Conservation (phyloP, 2,113 vertebrate genomes). For the Brachyistius frenatus region DNA sequence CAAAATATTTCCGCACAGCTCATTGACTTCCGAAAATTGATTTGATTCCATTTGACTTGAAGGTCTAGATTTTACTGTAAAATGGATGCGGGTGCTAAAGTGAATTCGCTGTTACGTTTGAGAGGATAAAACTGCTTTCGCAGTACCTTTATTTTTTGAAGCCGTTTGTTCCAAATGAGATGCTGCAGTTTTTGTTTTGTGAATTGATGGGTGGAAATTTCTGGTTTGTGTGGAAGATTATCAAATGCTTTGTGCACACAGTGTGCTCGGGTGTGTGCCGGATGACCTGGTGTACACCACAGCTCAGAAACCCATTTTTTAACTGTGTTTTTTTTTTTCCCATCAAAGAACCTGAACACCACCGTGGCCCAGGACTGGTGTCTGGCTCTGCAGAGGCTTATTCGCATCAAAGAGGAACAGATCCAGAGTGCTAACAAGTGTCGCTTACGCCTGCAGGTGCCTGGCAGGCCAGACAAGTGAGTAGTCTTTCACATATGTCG, state of each 20-base stretch:
- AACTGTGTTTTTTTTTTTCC: constrained; percentile 42
- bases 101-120: constrained; percentile 52
- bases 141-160: constrained; percentile 10
- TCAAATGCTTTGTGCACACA: neutral
- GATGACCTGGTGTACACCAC: neutral
- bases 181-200: neutral
- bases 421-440: constrained; percentile 97
- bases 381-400: constrained; percentile 93
- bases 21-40: constrained; percentile 72
- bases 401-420: constrained; percentile 96
- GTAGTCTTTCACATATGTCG: constrained; percentile 61
- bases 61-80: constrained; percentile 57
- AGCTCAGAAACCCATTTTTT: constrained; percentile 35
- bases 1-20: constrained; percentile 58
- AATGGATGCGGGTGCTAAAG: constrained; percentile 42
- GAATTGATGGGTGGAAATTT: constrained; percentile 1
- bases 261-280: neutral
- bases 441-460: constrained; percentile 92
- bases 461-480: constrained; percentile 95
- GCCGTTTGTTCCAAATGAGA: neutral
- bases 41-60: constrained; percentile 73
- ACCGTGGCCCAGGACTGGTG: constrained; percentile 97
- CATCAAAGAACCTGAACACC: constrained; percentile 93
- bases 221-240: neutral
- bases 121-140: constrained; percentile 35